Percentiles rank a stretch among this genome's conserved stretches.
phyloP scores from a whole-genome alignment of 2,113 vertebrate species.

The Columbina picui region DNA sequence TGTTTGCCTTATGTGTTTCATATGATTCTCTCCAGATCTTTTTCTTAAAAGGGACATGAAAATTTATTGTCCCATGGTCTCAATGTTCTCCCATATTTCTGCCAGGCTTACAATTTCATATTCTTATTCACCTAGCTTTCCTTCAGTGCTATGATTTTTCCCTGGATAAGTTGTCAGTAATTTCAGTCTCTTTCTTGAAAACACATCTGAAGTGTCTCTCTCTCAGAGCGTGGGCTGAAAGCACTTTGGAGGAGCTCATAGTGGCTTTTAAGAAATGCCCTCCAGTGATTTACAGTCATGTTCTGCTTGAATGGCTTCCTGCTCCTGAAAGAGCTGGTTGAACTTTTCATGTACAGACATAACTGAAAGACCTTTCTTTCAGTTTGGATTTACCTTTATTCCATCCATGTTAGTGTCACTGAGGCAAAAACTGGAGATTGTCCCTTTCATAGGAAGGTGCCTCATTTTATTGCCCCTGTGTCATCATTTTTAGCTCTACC shows the following conservation, averaged over 20 bases:
- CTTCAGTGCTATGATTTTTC: not conserved
- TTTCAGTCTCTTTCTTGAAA: not conserved
- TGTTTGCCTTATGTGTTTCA: not conserved
- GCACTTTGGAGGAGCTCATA: not conserved
- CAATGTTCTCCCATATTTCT: not conserved
- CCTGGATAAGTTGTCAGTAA: not conserved
- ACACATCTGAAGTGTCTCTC: not conserved
- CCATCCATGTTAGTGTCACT: not conserved
- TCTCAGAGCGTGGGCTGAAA: not conserved
- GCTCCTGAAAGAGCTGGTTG: not conserved
- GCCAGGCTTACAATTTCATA: not conserved
- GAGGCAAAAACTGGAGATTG: not conserved
- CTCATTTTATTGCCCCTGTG: not conserved
- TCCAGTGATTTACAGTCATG: not conserved
- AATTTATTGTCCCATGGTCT: not conserved
- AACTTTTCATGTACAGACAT: not conserved
- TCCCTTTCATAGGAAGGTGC: not conserved
- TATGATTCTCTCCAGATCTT: not conserved
- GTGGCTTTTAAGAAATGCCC: constrained; percentile 31
- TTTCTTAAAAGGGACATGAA: not conserved
- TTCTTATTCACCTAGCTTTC: not conserved
- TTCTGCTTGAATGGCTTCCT: not conserved
- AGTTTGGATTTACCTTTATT: not conserved
- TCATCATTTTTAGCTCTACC: not conserved
- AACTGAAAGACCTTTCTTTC: not conserved